Conservation (phyloP, 2,888 invertebrate species). For the Lasius fuliginosus region DNA sequence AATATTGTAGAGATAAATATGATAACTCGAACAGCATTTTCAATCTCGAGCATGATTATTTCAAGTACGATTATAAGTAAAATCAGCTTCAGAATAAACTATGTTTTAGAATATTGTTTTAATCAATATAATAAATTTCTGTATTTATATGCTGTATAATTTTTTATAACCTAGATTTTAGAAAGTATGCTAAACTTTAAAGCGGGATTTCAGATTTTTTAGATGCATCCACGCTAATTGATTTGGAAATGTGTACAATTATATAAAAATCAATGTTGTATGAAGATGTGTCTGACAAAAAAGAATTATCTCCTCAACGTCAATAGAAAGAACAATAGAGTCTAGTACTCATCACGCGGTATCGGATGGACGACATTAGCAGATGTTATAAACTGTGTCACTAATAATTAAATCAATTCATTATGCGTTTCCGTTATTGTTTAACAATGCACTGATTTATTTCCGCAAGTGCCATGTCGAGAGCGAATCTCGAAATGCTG, state of each 20-base stretch:
- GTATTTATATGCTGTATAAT: neutral
- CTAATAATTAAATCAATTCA: neutral
- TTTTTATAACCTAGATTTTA: neutral
- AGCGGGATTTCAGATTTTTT: neutral
- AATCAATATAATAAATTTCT: neutral
- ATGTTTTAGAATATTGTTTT: neutral
- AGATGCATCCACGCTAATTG: neutral
- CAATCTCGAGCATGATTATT: neutral
- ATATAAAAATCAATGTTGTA: neutral
- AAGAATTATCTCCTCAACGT: neutral
- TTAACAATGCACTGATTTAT: neutral
- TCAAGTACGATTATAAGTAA: neutral
- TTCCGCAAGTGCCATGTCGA: neutral
- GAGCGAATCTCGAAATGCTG: neutral
- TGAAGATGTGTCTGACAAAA: neutral
- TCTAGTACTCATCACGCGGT: neutral
- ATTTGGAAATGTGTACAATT: neutral
- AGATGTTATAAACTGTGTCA: neutral
- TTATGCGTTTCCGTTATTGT: neutral
- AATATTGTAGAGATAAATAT: neutral
- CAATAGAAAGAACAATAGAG: neutral
- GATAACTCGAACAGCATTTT: neutral
- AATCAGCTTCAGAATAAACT: neutral
- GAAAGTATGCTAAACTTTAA: neutral
- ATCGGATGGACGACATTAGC: neutral